These are phyloP conservation scores for Gephyroberyx darwinii DNA, from an alignment of 2,797 vertebrate species.

Conservation along the genomic window DNA sequence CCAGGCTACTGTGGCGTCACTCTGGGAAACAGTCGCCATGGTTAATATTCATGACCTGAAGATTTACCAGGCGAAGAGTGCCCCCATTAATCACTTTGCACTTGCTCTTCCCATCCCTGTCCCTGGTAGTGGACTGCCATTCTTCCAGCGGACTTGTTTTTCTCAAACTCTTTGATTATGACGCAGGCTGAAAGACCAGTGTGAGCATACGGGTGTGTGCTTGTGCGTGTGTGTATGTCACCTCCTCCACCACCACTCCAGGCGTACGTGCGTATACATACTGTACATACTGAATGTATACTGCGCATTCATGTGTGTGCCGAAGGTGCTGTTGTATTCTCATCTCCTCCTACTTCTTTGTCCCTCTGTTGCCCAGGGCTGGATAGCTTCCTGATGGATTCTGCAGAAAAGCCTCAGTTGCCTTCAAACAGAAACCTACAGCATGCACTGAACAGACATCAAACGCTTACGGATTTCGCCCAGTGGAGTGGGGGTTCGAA, in stretches of 20 bases:
- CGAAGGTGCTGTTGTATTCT: slow-evolving; percentile 23
- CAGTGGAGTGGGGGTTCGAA: slow-evolving; percentile 41
- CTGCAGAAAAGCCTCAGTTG: slow-evolving; percentile 46
- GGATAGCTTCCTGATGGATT: slow-evolving; percentile 44
- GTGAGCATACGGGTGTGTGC: too few relatives aligned
- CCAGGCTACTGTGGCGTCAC: slow-evolving; percentile 27
- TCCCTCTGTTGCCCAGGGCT: slow-evolving; percentile 43
- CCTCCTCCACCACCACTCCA: neutral
- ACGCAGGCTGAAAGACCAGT: neutral
- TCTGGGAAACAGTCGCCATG: slow-evolving; percentile 51
- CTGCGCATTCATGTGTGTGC: slow-evolving; percentile 3
- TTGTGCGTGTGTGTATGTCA: too few relatives aligned
- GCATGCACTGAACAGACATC: slow-evolving; percentile 49
- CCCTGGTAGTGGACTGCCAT: neutral
- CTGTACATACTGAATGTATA: neutral
- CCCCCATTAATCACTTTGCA: slow-evolving; percentile 38
- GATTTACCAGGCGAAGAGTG: slow-evolving; percentile 33
- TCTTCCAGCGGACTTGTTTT: neutral
- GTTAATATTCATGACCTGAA: slow-evolving; percentile 66
- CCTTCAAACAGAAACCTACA: slow-evolving; percentile 70
- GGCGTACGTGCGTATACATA: neutral
- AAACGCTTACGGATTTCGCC: slow-evolving; percentile 56
- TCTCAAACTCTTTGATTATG: neutral
- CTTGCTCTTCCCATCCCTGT: slow-evolving; percentile 12
- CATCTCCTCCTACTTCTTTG: slow-evolving; percentile 7